Evolutionary conservation across 2,888 invertebrate species (phyloP).

Genomic region (Megaustenia siamemsis): DNA sequence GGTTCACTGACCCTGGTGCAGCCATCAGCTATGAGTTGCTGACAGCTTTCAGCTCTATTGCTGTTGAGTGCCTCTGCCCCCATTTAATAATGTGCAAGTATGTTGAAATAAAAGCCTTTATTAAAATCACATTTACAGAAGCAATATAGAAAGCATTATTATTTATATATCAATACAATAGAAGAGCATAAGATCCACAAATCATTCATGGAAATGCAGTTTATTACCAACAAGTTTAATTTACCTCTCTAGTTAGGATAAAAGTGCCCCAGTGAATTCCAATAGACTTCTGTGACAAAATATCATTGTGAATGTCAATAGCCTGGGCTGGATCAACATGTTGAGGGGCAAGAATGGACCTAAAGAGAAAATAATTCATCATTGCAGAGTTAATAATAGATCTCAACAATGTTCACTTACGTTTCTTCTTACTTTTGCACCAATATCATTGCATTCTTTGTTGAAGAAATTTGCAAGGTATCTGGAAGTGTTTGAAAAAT

Average conservation of each 20-base stretch:
- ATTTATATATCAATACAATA: neutral
- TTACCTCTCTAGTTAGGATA: conserved; percentile 70
- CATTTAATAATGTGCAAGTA: neutral
- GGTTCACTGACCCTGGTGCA: too few species aligned
- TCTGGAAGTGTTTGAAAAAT: too few species aligned
- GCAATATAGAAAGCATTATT: neutral
- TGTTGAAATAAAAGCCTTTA: neutral
- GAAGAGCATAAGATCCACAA: neutral
- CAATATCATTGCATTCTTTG: too few species aligned
- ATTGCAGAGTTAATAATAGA: too few species aligned
- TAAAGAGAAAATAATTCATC: neutral
- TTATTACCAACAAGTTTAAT: neutral
- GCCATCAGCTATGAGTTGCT: too few species aligned
- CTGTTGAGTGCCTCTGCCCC: too few species aligned
- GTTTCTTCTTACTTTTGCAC: too few species aligned
- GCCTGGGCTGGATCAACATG: conserved; percentile 82
- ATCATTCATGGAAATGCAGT: neutral
- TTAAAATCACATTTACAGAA: neutral
- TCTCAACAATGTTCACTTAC: too few species aligned
- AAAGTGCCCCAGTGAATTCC: conserved; percentile 83
- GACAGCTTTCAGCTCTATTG: too few species aligned
- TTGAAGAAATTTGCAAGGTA: too few species aligned
- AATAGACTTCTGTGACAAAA: conserved; percentile 79
- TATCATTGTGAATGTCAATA: conserved; percentile 81
- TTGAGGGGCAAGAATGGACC: conserved; percentile 79